These are phyloP conservation scores for Rhinolophus ferrumequinum DNA, from an alignment of 2,113 vertebrate species.

Conservation along the genomic window DNA sequence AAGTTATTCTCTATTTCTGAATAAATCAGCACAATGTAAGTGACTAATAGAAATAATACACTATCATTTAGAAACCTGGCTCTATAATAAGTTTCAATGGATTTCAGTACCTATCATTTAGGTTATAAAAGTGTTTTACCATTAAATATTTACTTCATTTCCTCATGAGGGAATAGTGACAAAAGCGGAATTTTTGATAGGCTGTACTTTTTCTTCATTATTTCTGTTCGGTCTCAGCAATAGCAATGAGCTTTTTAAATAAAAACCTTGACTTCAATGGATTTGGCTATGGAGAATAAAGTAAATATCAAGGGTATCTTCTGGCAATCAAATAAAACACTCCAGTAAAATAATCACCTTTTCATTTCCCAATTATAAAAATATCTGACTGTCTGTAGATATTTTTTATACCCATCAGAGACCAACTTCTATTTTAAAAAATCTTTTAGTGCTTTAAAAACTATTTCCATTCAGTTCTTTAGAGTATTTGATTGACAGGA, in stretches of 20 bases:
- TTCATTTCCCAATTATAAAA: constrained; percentile 53
- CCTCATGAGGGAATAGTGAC: not conserved
- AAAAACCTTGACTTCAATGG: constrained; percentile 4
- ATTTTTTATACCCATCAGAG: constrained; percentile 24
- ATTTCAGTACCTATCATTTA: not conserved
- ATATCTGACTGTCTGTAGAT: constrained; percentile 60
- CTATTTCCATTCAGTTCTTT: constrained; percentile 23
- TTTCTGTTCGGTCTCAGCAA: not conserved
- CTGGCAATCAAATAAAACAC: constrained; percentile 40
- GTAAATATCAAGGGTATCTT: constrained; percentile 53
- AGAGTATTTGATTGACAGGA: not conserved
- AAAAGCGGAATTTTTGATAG: constrained; percentile 1
- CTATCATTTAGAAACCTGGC: not conserved
- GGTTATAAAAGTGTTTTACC: not conserved
- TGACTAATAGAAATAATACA: not conserved
- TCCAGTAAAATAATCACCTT: constrained; percentile 60
- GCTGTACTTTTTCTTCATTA: constrained; percentile 30
- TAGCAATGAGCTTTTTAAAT: not conserved
- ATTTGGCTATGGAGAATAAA: constrained; percentile 57
- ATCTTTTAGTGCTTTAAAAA: not conserved
- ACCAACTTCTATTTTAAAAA: constrained; percentile 9
- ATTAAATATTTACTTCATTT: not conserved
- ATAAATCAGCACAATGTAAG: not conserved
- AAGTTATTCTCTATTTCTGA: not conserved
- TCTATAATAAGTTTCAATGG: not conserved